phyloP scores from a whole-genome alignment of 2,113 vertebrate species.

The Pluvialis apricaria region DNA sequence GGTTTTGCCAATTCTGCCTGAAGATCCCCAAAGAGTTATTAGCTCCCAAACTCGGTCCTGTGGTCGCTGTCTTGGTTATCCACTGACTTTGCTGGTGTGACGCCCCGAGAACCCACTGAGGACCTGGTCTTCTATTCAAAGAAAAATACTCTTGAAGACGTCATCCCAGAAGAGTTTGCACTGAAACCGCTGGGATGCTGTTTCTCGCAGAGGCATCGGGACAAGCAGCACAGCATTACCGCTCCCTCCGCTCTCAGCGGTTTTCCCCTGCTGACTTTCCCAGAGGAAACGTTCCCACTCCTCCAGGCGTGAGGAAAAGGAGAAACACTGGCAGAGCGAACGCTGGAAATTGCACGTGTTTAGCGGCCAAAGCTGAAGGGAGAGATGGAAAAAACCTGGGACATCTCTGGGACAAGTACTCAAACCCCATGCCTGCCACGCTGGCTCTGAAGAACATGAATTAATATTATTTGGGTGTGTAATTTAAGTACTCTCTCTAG shows the following conservation, averaged over 20 bases:
- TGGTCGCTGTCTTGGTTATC: not conserved
- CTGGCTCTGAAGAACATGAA: not conserved
- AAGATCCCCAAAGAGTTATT: not conserved
- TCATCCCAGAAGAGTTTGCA: not conserved
- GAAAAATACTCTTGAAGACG: not conserved
- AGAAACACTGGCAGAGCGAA: not conserved
- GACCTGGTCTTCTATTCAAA: not conserved
- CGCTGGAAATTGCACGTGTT: not conserved
- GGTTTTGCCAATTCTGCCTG: not conserved
- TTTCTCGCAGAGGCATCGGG: not conserved
- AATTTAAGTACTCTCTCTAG: not conserved
- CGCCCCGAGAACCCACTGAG: fast-evolving
- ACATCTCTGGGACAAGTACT: not conserved
- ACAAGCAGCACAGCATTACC: not conserved
- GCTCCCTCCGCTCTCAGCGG: not conserved
- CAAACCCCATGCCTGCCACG: not conserved
- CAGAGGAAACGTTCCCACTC: not conserved
- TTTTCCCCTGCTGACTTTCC: not conserved
- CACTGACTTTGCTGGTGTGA: not conserved
- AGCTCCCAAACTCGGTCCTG: not conserved
- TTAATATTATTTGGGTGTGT: not conserved
- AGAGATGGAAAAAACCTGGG: not conserved
- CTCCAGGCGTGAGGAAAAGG: not conserved
- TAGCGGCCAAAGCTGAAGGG: not conserved
- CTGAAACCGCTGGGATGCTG: not conserved